These are phyloP conservation scores for Argyrosomus regius DNA, from an alignment of 2,797 vertebrate species.

Conservation along the genomic window DNA sequence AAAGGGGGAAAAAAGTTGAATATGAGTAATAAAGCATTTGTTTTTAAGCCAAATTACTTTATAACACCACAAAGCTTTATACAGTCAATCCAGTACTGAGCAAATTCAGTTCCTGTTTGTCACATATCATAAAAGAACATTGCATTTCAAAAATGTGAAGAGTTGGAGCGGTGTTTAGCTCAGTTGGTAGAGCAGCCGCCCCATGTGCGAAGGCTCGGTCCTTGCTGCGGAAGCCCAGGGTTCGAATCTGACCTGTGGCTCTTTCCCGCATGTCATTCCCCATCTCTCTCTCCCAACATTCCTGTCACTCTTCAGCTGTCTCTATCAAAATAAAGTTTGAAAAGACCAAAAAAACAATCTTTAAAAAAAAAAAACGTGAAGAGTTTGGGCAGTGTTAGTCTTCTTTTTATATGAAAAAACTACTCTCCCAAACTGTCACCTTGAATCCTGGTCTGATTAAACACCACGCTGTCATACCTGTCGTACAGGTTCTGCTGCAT, in stretches of 20 bases:
- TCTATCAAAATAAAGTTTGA: no score
- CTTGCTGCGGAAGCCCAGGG: no score
- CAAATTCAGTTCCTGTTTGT: background rate
- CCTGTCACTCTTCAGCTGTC: no score
- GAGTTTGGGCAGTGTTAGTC: background rate
- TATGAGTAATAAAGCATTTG: background rate
- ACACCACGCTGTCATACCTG: no score
- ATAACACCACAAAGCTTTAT: background rate
- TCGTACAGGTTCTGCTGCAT: slow-evolving; percentile 2
- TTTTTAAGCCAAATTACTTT: background rate
- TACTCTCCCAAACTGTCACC: background rate
- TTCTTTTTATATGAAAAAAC: background rate
- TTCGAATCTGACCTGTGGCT: no score
- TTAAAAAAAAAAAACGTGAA: background rate
- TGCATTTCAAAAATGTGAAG: background rate
- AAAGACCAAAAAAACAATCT: no score
- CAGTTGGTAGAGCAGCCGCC: no score
- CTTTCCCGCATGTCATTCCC: no score
- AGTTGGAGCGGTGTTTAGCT: background rate
- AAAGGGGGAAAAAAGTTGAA: background rate
- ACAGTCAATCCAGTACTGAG: background rate
- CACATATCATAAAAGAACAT: no score
- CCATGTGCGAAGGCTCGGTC: no score
- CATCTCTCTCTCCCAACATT: no score
- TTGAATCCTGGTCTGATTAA: background rate